phyloP scores from a whole-genome alignment of 2,888 invertebrate genomes.

The Parthenolecanium corni region DNA sequence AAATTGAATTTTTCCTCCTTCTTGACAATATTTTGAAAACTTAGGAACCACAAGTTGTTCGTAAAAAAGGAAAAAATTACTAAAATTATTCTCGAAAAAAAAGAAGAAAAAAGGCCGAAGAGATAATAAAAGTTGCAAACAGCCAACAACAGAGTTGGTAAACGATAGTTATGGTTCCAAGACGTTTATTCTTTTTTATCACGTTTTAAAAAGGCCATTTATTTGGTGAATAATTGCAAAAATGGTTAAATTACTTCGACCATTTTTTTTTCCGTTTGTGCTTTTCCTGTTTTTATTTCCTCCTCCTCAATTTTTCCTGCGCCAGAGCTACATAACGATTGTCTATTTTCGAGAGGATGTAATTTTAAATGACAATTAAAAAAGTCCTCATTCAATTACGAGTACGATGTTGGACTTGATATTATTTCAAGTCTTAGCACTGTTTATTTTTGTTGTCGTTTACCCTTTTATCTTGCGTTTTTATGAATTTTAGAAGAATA shows the following conservation, averaged over 20 bases:
- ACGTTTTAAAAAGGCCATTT: constrained; percentile 28
- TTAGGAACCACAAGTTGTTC: no score
- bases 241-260: constrained; percentile 23
- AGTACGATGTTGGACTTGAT: no score
- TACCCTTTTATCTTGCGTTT: not conserved
- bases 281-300: not conserved
- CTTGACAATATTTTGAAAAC: no score
- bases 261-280: not conserved
- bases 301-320: not conserved
- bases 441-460: not conserved
- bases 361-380: constrained; percentile 26
- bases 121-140: constrained; percentile 9
- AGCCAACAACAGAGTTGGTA: not conserved
- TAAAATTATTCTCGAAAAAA: no score
- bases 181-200: constrained; percentile 29
- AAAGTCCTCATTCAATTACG: constrained; percentile 22
- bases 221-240: constrained; percentile 27
- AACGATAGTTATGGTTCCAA: constrained; percentile 13
- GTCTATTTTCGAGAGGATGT: constrained; percentile 8
- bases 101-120: no score
- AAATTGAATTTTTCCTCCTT: no score
- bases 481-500: not conserved
- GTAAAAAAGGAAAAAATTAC: no score
- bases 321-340: not conserved
- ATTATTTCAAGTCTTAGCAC: not conserved